Conservation (phyloP, 2,888 invertebrate genomes). For the Tipula vernalis region DNA sequence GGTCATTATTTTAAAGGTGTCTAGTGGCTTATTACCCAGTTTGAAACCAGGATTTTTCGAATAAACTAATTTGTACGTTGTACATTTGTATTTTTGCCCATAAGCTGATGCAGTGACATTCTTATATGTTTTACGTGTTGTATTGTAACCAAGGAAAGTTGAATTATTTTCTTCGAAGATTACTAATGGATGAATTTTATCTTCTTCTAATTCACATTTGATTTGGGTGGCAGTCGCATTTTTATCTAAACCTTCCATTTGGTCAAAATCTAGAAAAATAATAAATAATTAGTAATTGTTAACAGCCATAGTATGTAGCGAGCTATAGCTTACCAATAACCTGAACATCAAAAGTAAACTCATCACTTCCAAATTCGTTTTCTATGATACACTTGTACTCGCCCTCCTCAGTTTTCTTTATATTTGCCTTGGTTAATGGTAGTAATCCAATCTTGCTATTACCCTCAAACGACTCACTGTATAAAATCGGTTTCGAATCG, state of each 20-base stretch:
- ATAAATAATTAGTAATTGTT: background rate
- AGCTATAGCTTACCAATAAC: background rate
- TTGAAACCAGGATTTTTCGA: background rate
- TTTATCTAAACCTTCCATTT: background rate
- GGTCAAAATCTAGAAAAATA: background rate
- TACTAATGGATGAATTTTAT: background rate
- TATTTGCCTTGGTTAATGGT: background rate
- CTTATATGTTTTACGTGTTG: background rate
- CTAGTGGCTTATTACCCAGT: background rate
- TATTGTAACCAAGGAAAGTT: background rate
- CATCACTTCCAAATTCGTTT: background rate
- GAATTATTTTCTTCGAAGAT: background rate
- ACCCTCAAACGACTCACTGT: background rate
- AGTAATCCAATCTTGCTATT: background rate
- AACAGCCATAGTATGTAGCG: background rate
- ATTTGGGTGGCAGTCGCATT: background rate
- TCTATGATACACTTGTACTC: background rate
- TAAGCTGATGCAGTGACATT: background rate
- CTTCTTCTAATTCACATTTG: background rate
- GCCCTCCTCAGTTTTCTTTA: background rate
- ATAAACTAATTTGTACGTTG: background rate
- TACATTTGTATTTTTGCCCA: background rate
- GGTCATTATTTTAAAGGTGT: background rate
- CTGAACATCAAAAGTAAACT: background rate
- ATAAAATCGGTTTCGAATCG: background rate